Evolutionary conservation across 2,888 invertebrate genomes (phyloP), one percentile per base, ranked within the genome.

Genomic region (Drosophila picticornis): DNA sequence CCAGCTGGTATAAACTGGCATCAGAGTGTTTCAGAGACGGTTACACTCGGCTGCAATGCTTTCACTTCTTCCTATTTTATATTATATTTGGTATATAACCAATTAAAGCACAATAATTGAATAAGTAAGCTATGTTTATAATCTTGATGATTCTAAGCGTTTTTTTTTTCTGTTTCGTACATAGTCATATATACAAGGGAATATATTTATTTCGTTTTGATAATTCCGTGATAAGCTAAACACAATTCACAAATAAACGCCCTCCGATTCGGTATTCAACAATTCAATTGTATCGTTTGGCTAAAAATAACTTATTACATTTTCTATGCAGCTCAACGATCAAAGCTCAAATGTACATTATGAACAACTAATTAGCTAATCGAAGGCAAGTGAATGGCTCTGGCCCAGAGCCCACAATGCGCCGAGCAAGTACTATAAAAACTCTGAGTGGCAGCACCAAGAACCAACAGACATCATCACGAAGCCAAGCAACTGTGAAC

Each of bases 341-440:
- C 66, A 60, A 76, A 72, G 77, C 50, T 60, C 27, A 61, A 58
- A 52, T 52, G 22, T 67, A 67, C 64, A 78, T 79, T 71, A 76
- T 63, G 65, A 82, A 29, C 61, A 74, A 68, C 70, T 77, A 88
- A 84, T 84, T 86, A 84, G 46, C 72, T 51, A 85, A 74, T 80
- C 72, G 57, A 80, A 80, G 75, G 75, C 80, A 80, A 72, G 82
- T 83, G 86, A 82, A 83, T 69, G 86, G 86, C 59, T 53, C 25
- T 25, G 72, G 57, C 60, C 60, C 69, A 72, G 65, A 69, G 72
- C 78, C 75, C 72, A 72, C 70, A 64, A 50, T 70, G 75, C 51
- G 63, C 63, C 63, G 52, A 46, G 55, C n/a, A 29, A 51, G 40
- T 16, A 67, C 74, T 79, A 84, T 84, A 84, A 75, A 87, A 77